Percentiles rank a stretch among this genome's conserved stretches.
phyloP scores from a whole-genome alignment of 1,140 invertebrate genomes.

The Geopemphigus sp. region DNA sequence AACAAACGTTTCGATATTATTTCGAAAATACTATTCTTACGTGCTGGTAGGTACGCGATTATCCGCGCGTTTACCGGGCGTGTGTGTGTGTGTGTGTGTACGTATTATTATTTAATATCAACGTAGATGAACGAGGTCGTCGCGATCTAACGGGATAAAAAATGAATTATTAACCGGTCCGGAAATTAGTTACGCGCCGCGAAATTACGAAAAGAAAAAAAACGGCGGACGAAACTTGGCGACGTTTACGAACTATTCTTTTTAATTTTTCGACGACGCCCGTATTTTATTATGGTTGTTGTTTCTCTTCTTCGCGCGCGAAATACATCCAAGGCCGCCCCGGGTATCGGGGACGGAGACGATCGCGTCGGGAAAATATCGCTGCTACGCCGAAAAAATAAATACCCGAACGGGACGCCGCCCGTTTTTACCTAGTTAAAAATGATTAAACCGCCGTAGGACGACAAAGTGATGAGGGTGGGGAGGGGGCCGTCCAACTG shows the following conservation, averaged over 20 bases:
- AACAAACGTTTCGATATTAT: no score
- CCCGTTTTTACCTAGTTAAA: no score
- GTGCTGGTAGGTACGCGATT: no score
- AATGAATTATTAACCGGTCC: neutral
- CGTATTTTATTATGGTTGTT: neutral
- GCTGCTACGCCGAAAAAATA: no score
- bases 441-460: no score
- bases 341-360: neutral
- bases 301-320: neutral
- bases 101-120: constrained; percentile 21
- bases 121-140: neutral
- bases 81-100: neutral
- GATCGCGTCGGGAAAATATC: no score
- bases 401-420: no score
- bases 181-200: constrained; percentile 3
- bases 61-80: neutral
- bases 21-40: no score
- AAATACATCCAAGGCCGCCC: neutral
- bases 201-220: neutral
- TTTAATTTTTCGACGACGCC: neutral
- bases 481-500: no score
- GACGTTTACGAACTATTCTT: constrained; percentile 5
- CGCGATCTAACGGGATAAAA: constrained; percentile 5
- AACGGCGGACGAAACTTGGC: neutral
- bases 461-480: no score